phyloP scores from a whole-genome alignment of 1,140 invertebrate species.

The Frieseomelitta varia region DNA sequence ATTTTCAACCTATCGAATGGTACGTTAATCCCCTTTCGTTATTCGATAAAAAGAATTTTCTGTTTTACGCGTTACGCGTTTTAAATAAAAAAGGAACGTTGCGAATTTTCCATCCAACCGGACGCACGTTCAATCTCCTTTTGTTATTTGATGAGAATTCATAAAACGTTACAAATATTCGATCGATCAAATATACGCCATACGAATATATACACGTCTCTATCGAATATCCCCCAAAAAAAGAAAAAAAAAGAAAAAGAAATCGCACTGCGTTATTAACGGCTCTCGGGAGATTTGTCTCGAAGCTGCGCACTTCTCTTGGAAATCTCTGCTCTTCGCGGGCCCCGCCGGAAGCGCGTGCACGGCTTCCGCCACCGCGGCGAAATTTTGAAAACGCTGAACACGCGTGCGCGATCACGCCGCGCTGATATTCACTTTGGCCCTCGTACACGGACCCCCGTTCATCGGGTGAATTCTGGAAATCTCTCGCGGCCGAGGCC shows the following conservation, averaged over 20 bases:
- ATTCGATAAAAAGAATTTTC: too few relatives aligned
- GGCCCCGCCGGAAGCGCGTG: background rate
- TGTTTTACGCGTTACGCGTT: too few relatives aligned
- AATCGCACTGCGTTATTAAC: background rate
- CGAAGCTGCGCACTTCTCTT: background rate
- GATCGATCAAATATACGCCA: background rate
- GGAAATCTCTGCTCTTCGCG: background rate
- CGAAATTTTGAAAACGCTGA: background rate
- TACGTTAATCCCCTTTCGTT: background rate
- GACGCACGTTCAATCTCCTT: background rate
- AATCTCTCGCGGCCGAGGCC: conserved; percentile 7
- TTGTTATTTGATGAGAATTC: too few relatives aligned
- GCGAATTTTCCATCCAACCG: too few relatives aligned
- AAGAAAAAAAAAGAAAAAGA: background rate
- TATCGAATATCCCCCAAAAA: background rate
- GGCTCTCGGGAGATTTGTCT: background rate
- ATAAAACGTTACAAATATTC: background rate
- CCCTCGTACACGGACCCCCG: background rate
- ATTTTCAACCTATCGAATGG: background rate
- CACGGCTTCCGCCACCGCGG: too few relatives aligned
- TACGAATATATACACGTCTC: background rate
- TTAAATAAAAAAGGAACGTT: too few relatives aligned
- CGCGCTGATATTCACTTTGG: conserved; percentile 23
- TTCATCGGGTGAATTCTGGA: conserved; percentile 41
- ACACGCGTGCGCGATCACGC: background rate